Percentiles rank a stretch among this genome's conserved stretches.
These are phyloP conservation scores for Smittia aterrima DNA, from an alignment of 2,888 invertebrate species.

Conservation along the genomic window DNA sequence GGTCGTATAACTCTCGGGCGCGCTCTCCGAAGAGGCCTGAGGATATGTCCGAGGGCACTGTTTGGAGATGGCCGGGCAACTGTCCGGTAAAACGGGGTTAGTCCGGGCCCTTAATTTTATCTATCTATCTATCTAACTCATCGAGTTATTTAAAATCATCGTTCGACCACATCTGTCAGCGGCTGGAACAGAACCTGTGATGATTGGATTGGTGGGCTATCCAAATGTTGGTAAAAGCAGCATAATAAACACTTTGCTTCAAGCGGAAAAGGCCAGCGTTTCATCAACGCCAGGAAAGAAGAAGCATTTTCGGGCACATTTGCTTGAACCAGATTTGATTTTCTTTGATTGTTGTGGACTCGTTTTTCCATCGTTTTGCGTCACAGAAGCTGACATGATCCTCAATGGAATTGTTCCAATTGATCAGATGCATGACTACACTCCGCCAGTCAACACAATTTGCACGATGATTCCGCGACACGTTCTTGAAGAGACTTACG, in stretches of 20 bases:
- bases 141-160: constrained; percentile 67
- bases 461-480: constrained; percentile 72
- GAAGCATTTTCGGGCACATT: constrained; percentile 92
- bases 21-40: too few species aligned
- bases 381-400: constrained; percentile 92
- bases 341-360: constrained; percentile 97
- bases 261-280: constrained; percentile 84
- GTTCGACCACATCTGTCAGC: constrained; percentile 54
- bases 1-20: too few species aligned
- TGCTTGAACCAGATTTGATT: constrained; percentile 72
- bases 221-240: constrained; percentile 99
- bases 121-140: constrained; percentile 66
- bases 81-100: too few species aligned
- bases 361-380: constrained; percentile 95
- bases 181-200: constrained; percentile 60
- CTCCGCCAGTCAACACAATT: constrained; percentile 80
- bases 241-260: constrained; percentile 90
- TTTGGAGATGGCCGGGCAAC: too few species aligned
- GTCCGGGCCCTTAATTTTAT: too few species aligned
- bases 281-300: constrained; percentile 99
- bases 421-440: constrained; percentile 95
- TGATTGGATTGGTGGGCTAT: constrained; percentile 95
- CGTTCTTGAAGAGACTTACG: constrained; percentile 72
- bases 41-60: too few species aligned
- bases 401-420: constrained; percentile 94